Percentiles rank a stretch among this genome's conserved stretches.
phyloP scores from a whole-genome alignment of 2,113 vertebrate species.

The Plecotus auritus region DNA sequence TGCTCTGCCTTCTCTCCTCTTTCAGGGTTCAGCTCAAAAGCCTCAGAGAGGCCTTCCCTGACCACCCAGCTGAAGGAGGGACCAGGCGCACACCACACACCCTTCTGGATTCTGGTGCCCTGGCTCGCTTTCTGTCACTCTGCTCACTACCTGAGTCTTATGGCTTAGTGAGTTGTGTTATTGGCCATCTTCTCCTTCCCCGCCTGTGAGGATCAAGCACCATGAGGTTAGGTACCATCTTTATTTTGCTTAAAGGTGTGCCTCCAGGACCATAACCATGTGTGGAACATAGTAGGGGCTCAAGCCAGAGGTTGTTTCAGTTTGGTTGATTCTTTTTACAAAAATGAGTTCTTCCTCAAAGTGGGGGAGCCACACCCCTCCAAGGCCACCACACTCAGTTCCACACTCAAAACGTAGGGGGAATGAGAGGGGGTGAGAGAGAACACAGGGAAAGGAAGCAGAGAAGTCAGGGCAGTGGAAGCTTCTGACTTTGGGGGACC shows the following conservation, averaged over 20 bases:
- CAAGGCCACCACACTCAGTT: not conserved
- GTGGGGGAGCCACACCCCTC: accelerated
- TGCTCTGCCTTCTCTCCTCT: not conserved
- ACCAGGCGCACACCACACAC: not conserved
- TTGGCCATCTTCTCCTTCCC: not conserved
- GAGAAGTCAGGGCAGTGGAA: not conserved
- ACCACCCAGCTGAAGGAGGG: not conserved
- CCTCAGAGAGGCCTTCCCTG: not conserved
- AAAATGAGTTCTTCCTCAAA: not conserved
- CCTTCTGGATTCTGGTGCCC: not conserved
- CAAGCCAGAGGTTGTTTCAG: not conserved
- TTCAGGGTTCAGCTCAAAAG: not conserved
- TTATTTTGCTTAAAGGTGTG: not conserved
- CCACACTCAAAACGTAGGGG: not conserved
- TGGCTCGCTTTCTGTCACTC: not conserved
- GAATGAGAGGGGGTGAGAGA: not conserved
- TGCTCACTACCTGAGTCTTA: not conserved
- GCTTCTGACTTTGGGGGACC: too few relatives aligned
- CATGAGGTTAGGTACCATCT: not conserved
- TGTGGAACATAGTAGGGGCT: not conserved
- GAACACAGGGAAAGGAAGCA: not conserved
- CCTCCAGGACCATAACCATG: not conserved
- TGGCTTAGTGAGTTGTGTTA: not conserved
- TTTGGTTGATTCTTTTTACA: not conserved
- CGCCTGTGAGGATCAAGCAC: not conserved